Base-by-base conservation (phyloP, 1,140 invertebrate species). In the Trachymyrmex septentrionalis region DNA sequence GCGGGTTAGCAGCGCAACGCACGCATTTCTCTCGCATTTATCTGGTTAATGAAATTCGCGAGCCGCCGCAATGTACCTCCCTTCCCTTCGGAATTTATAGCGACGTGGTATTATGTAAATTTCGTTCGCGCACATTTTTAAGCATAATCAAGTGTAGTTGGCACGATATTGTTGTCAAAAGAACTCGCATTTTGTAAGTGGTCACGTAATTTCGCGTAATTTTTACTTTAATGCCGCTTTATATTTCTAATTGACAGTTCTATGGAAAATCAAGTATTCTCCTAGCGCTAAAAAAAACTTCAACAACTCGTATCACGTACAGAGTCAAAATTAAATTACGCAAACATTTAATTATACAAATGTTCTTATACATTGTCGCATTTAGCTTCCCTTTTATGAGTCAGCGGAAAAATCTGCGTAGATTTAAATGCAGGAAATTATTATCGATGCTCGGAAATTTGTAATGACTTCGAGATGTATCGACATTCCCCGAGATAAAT, bases 101-200 rank as follows among this genome's bases (percentile, higher is more conserved):
- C 55, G 69, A 55, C 64, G 63, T 87, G 85, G 89, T 91, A 71
- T 78, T 87, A 92, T 92, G 90, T 87, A 92, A 91, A 92, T 92
- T 91, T 91, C 72, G 82, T 90, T 92, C 82, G 85, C 87, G 63
- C 69, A 24, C 67, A 86, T 77, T 87, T 89, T 89, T 89, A 63
- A 30, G 19, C 71, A 81, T 61, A 77, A 81, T 86, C 72, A 86
- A 77, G 63, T 71, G 21, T 57, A 77, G 27, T 76, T 61, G 64
- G 21, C 10, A 3, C 6, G 55, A 86, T 55, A 81, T 86, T 85
- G 57, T 85, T 88, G 73, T 82, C 34, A 24, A 5, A 19, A 27
- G 19, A 16, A 30, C 21, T n/a, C 19, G 7, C n/a, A 69, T 82
- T 81, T 71, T 14, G 21, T 19, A 16, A 48, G 34, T 27, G 4